phyloP scores from a whole-genome alignment of 2,888 invertebrate species.

The Linnaemya vulpina region DNA sequence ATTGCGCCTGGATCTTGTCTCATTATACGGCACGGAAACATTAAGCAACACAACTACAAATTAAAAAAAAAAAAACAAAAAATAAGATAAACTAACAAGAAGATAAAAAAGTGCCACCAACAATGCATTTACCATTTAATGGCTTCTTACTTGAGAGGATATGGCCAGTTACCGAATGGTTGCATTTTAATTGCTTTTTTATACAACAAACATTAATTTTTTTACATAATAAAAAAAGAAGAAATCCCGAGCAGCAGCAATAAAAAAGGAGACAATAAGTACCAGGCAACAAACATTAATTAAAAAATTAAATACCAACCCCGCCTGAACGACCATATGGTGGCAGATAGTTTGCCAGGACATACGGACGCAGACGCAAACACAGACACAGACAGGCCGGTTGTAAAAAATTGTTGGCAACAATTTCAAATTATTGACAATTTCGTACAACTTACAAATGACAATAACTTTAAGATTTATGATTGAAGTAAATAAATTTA shows the following conservation, averaged over 20 bases:
- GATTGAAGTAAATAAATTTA: conserved; percentile 42
- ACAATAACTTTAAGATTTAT: conserved; percentile 55
- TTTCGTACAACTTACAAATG: conserved; percentile 22
- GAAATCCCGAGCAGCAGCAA: conserved; percentile 10
- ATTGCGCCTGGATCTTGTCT: conserved; percentile 32
- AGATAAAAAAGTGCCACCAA: conserved; percentile 5
- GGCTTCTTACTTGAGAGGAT: conserved; percentile 49
- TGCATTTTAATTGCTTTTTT: conserved; percentile 67
- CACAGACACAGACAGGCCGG: too few relatives aligned
- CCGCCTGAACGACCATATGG: conserved; percentile 30
- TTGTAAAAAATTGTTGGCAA: too few relatives aligned
- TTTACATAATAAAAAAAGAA: background rate
- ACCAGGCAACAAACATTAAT: conserved; percentile 68
- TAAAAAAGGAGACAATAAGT: conserved; percentile 47
- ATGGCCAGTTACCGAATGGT: conserved; percentile 37
- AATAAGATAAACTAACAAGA: background rate
- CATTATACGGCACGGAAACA: conserved; percentile 37
- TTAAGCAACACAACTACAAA: conserved; percentile 32
- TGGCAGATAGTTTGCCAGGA: background rate
- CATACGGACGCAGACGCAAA: background rate
- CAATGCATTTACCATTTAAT: conserved; percentile 47
- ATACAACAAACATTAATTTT: conserved; percentile 48
- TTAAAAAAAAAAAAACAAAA: conserved; percentile 15
- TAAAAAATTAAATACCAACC: conserved; percentile 63
- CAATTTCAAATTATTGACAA: conserved; percentile 63